Conservation (phyloP, 2,888 invertebrate species). For the Melanophora roralis region DNA sequence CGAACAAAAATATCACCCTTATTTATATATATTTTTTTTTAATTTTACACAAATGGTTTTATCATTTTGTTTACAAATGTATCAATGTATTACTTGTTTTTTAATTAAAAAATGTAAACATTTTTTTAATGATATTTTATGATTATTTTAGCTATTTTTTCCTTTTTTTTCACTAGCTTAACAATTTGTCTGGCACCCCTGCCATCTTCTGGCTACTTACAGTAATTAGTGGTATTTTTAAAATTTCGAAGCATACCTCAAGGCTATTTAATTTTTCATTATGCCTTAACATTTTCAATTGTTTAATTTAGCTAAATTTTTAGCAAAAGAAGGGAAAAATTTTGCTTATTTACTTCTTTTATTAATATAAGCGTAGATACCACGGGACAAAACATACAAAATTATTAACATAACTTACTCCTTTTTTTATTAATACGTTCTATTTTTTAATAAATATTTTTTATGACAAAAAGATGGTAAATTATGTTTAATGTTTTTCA, state of each 20-base stretch:
- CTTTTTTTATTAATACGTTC: background rate
- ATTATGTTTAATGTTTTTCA: conserved; percentile 1
- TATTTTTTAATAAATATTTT: conserved; percentile 6
- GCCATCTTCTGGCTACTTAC: too few relatives aligned
- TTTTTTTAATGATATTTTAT: too few relatives aligned
- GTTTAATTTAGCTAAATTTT: background rate
- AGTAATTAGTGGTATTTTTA: too few relatives aligned
- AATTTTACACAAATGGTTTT: too few relatives aligned
- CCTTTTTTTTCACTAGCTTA: too few relatives aligned
- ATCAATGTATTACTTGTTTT: too few relatives aligned
- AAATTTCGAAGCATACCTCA: background rate
- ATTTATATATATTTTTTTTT: too few relatives aligned
- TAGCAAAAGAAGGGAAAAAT: background rate
- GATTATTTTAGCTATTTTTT: too few relatives aligned
- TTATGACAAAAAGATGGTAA: background rate
- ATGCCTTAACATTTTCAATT: background rate
- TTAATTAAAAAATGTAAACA: too few relatives aligned
- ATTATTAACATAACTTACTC: background rate
- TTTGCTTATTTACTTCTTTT: background rate
- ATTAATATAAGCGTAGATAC: background rate
- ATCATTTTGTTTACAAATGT: too few relatives aligned
- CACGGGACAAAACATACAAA: background rate
- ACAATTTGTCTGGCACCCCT: too few relatives aligned
- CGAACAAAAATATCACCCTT: too few relatives aligned
- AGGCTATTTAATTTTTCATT: background rate